Evolutionary conservation across 2,113 vertebrate species (phyloP), one percentile per base, ranked within the genome.

Genomic region (Procavia capensis): DNA sequence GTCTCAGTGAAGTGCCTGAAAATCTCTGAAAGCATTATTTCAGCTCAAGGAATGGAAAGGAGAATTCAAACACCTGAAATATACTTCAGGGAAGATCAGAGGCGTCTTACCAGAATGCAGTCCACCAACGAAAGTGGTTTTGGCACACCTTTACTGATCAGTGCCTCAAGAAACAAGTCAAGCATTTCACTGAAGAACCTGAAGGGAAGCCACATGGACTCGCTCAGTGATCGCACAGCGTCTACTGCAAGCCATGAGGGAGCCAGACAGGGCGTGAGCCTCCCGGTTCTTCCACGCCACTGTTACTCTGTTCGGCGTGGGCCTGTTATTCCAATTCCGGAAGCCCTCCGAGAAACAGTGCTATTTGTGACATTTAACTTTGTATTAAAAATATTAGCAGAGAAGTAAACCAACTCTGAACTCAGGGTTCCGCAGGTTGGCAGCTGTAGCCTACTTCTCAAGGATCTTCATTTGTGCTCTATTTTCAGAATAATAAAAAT

Each of bases 401-500:
- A 91, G 81, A 95, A 74, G 83, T 64, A 94, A 96, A 36, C 63
- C 41, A 94, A 90, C 85, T 75, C 95, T 9, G 1, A 97, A 97
- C 88, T 94, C 87, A 94, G 94, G 79, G 36, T 61, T 91, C 79
- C 88, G 94, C 63, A 97, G 96, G 93, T 25, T 85, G 22, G 90
- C 95, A 97, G 68, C 76, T 24, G 82, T 88, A 83, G 68, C 31
- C 83, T 87, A 54, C 82, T 96, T 92, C 95, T 97, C 93, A 90
- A 85, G 39, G 91, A 70, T 97, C 70, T 85, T 88, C 88, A 93
- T 87, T 89, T 4, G 24, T 74, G 54, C 22, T 95, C 83, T 89
- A 93, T 93, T 95, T 97, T 97, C 93, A 95, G 93, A 97, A 91
- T 39, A 92, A 85, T 90, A 88, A 98, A 96, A 96, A 31, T 45